These are phyloP conservation scores for Neopelma chrysocephalum DNA, from an alignment of 2,797 vertebrate species.

Conservation along the genomic window DNA sequence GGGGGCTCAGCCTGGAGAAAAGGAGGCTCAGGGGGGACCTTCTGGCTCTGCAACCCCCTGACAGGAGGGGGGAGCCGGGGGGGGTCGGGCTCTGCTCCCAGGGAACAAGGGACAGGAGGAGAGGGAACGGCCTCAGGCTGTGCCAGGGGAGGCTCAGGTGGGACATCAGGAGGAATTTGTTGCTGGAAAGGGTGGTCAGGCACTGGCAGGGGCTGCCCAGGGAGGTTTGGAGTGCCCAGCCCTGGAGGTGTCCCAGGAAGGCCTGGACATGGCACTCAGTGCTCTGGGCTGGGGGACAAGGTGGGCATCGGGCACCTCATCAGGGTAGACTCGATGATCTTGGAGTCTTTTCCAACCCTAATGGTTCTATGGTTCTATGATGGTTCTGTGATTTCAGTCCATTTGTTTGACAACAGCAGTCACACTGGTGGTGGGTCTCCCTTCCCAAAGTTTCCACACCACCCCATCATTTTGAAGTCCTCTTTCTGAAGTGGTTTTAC, in stretches of 20 bases:
- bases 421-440: background rate
- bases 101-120: background rate
- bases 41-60: too few species aligned
- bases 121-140: accelerated
- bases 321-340: background rate
- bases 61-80: too few species aligned
- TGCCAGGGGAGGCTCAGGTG: background rate
- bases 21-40: too few species aligned
- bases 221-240: background rate
- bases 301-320: background rate
- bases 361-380: background rate
- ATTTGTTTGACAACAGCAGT: background rate
- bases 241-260: background rate
- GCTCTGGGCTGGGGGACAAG: background rate
- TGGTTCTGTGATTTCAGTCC: background rate
- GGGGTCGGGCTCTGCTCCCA: background rate
- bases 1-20: background rate
- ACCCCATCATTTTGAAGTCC: background rate
- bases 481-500: background rate
- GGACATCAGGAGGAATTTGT: background rate
- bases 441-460: background rate
- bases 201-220: accelerated
- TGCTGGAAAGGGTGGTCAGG: accelerated
- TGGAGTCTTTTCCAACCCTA: background rate
- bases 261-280: accelerated